A percentile compares a stretch with the other conserved stretches of the same genome.
Conservation (phyloP, 2,888 invertebrate species). For the Oscheius sp. region DNA sequence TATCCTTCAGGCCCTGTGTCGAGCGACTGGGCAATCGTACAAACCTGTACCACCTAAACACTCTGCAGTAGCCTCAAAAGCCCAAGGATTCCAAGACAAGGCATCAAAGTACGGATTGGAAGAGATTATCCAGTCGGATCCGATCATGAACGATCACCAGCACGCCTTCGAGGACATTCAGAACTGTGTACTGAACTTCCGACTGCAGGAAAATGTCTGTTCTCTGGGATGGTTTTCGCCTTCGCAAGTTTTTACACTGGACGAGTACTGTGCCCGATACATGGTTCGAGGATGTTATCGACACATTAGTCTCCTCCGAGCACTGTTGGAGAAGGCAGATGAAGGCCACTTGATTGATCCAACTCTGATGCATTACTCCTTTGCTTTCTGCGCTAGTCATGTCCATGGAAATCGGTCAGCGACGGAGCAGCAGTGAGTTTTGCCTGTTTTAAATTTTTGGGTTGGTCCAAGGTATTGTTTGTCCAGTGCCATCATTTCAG, state of each 20-base stretch:
- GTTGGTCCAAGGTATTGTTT: too few relatives aligned
- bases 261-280: constrained; percentile 96
- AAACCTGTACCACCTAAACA: constrained; percentile 90
- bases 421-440: constrained; percentile 42
- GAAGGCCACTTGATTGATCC: constrained; percentile 96
- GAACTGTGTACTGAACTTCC: constrained; percentile 90
- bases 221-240: constrained; percentile 99
- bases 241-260: constrained; percentile 96
- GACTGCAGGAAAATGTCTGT: constrained; percentile 96
- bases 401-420: constrained; percentile 89
- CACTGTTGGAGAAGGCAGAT: constrained; percentile 83
- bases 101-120: constrained; percentile 99
- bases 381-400: constrained; percentile 98
- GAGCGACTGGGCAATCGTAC: constrained; percentile 99
- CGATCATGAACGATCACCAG: constrained; percentile 95
- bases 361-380: constrained; percentile 97
- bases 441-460: not conserved
- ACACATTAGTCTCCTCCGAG: constrained; percentile 93
- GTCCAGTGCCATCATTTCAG: too few relatives aligned
- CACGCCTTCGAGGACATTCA: constrained; percentile 91
- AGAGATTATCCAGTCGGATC: constrained; percentile 95
- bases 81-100: constrained; percentile 79
- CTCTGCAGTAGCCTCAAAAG: constrained; percentile 67
- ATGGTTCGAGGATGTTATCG: constrained; percentile 92
- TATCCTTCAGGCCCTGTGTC: constrained; percentile 84